Base-by-base conservation (phyloP, 1,140 invertebrate genomes). In the Philopotamus ludificatus region DNA sequence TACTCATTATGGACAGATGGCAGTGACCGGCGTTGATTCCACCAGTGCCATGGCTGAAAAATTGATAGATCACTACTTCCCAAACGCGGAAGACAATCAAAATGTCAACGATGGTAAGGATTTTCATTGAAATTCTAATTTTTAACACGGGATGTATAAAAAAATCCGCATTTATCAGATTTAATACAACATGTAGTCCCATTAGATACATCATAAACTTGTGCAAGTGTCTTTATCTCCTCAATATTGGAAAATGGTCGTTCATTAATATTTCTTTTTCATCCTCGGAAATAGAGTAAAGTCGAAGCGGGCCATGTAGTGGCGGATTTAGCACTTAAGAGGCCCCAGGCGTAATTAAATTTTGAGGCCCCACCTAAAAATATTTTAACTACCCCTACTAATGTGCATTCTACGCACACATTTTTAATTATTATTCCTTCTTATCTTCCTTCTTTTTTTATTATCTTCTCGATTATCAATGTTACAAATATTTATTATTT, bases 51-150 rank as follows among this genome's bases (percentile, higher is more conserved):
- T 85, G 42, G 83, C 86, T 7, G 85, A 88, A 76, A 83, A 82
- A 34, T 74, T 88, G 16, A 73, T 89, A 0, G 85, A 89, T 71
- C 85, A 83, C 71, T 88, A 87, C 74, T 83, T 88, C 70, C 86
- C 86, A 8, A 79, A 85, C 9, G 78, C 77, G 15, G 80, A 80
- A 50, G 79, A 74, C 12, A 79, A 82, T 65, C 77, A 80, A 41
- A 80, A 83, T 68, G 70, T 77, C 60, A 58, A 80, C 54, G 72
- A 77, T 65, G 60, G 68, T 66, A 28, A 44, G 57, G 4, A n/a
- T 41, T 62, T 20, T 57, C n/a, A n/a, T n/a, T n/a, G 3, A 39
- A 21, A 53, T 53, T n/a, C 7, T 39, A 39, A 39, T n/a, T 8
- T 39, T 8, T 8, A 39, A 39, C n/a, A 8, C n/a, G 34, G n/a